Evolutionary conservation across 2,888 invertebrate species (phyloP).

Genomic region (Drosophila paranaensis): DNA sequence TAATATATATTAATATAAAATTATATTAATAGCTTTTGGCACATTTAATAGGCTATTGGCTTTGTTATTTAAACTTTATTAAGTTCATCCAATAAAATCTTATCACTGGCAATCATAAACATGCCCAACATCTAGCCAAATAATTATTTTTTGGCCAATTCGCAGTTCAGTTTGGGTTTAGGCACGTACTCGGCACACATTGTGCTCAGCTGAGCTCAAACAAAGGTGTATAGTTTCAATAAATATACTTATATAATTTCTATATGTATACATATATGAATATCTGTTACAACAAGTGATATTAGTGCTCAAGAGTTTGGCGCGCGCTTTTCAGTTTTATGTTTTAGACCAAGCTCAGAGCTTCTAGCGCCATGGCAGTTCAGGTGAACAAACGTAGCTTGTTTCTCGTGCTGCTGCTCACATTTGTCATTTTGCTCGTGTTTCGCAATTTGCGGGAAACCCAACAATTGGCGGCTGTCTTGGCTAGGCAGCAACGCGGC

Average conservation of each 20-base stretch:
- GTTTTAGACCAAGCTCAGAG: too few species aligned
- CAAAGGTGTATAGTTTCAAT: neutral
- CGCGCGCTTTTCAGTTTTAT: neutral
- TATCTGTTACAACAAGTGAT: neutral
- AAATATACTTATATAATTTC: neutral
- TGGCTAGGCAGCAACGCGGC: too few species aligned
- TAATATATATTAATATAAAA: too few species aligned
- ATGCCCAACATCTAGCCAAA: neutral
- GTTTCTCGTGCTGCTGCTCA: slow-evolving; percentile 22
- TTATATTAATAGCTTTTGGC: too few species aligned
- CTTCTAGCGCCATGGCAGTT: slow-evolving; percentile 17
- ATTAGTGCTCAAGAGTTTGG: neutral
- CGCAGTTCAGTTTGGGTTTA: slow-evolving; percentile 4
- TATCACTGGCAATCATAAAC: neutral
- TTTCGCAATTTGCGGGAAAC: slow-evolving; percentile 30
- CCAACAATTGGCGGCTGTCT: neutral
- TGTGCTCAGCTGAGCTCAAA: neutral
- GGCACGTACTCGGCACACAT: slow-evolving; percentile 32
- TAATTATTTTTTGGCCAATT: neutral
- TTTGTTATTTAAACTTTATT: neutral
- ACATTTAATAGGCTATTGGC: neutral
- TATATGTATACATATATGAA: neutral
- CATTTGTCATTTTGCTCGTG: slow-evolving; percentile 28
- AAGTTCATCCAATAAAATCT: neutral
- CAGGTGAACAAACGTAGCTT: slow-evolving; percentile 22